Evolutionary conservation across 1,140 invertebrate genomes (phyloP), one percentile per base, ranked within the genome.

Genomic region (Tenebrio molitor): DNA sequence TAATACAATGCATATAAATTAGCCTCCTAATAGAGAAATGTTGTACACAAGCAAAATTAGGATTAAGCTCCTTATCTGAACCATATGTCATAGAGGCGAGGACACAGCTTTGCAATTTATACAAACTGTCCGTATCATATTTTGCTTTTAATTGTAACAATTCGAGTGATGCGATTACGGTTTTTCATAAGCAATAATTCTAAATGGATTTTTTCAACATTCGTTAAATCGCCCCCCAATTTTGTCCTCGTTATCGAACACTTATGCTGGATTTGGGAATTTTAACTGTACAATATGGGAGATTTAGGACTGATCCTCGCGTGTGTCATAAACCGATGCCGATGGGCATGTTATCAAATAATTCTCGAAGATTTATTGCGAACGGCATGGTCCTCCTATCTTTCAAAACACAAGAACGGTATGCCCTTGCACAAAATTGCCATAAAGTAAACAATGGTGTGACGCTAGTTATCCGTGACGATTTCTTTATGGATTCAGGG

Each of bases 51-150:
- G 12, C 23, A 12, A 58, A 58, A 58, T 58, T 58, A 58, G 50
- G 50, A 58, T 29, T 58, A 58, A 58, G 50, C 50, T 58, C 50
- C 50, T 58, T 58, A 58, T 58, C 50, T 21, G 15, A 34, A 58
- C 50, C 50, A 58, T 58, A 58, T 58, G 50, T 29, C 23, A 8
- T 14, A 58, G 23, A 58, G 50, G 21, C 23, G 21, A 58, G 21
- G 50, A 58, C 50, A 58, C 50, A 58, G 50, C 50, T 58, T 58
- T 58, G 50, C 50, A 58, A 58, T 58, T 58, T 58, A 58, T 58
- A 14, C 10, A 58, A 50, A 58, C 50, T 29, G 23, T 25, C 50
- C 23, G 50, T 58, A 58, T 58, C 50, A 58, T 58, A 53, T 53
- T 53, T 53, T 53, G 46, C 46, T 53, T 53, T 53, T 53, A 58